Evolutionary conservation across 2,113 vertebrate genomes (phyloP).

Genomic region (Hypomesus transpacificus): DNA sequence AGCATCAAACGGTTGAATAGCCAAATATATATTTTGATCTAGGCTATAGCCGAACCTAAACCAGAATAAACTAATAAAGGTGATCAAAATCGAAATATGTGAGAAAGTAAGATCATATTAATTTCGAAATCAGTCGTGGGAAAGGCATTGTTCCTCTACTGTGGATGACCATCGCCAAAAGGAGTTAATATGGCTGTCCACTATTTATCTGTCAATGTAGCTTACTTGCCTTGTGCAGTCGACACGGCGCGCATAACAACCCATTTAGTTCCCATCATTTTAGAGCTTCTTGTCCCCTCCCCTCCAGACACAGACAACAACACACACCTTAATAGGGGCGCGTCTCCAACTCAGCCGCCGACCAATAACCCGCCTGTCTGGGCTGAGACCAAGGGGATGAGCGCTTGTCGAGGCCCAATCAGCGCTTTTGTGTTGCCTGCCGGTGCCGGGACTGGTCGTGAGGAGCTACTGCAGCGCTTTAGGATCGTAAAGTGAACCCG

Average conservation of each 20-base stretch:
- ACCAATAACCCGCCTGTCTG: conserved; percentile 68
- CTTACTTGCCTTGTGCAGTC: conserved; percentile 50
- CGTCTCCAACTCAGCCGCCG: conserved; percentile 57
- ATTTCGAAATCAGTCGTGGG: background rate
- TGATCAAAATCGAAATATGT: background rate
- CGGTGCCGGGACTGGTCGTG: conserved; percentile 80
- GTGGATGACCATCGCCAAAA: conserved; percentile 31
- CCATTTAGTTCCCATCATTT: conserved; percentile 60
- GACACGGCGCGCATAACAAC: conserved; percentile 60
- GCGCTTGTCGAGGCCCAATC: conserved; percentile 73
- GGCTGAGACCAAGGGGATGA: conserved; percentile 62
- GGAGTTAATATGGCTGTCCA: conserved; percentile 60
- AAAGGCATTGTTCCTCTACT: conserved; percentile 26
- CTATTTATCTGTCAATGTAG: conserved; percentile 56
- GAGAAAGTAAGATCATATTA: background rate
- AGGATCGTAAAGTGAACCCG: conserved; percentile 76
- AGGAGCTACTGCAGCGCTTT: conserved; percentile 73
- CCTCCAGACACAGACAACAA: conserved; percentile 76
- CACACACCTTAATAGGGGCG: conserved; percentile 67
- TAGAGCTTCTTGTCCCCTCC: conserved; percentile 55
- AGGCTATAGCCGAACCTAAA: no score
- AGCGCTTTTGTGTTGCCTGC: conserved; percentile 75
- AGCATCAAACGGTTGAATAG: background rate
- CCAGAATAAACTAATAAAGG: background rate
- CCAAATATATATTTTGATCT: no score